Conservation (phyloP, 1,140 invertebrate genomes). For the Acyrthosiphon pisum region DNA sequence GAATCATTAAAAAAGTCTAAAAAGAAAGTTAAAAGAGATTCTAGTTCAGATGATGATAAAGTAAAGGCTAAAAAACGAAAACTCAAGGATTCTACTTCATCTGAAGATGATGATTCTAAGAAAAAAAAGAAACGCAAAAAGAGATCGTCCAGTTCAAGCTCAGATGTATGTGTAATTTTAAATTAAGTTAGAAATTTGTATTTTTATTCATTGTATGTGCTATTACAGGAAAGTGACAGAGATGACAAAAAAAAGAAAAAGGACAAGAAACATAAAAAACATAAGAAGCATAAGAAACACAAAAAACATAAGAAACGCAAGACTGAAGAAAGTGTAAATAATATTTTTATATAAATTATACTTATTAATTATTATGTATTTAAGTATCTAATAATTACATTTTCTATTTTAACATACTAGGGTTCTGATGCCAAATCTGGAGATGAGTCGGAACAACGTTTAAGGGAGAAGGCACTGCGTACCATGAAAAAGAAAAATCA, state of each 20-base stretch:
- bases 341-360: neutral
- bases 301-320: conserved; percentile 74
- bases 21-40: conserved; percentile 67
- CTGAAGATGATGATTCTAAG: conserved; percentile 73
- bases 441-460: conserved; percentile 84
- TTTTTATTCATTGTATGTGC: conserved; percentile 7
- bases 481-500: conserved; percentile 70
- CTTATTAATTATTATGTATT: neutral
- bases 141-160: conserved; percentile 68
- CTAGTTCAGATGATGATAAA: conserved; percentile 65
- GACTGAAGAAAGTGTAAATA: conserved; percentile 66
- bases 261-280: conserved; percentile 68
- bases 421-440: conserved; percentile 67
- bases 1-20: conserved; percentile 65
- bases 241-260: conserved; percentile 76
- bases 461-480: conserved; percentile 84
- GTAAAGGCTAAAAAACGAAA: conserved; percentile 65
- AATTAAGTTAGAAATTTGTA: neutral
- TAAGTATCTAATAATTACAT: neutral
- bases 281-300: conserved; percentile 75
- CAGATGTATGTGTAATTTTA: conserved; percentile 65
- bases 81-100: conserved; percentile 63
- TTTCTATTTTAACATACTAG: conserved; percentile 46
- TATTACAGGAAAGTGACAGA: conserved; percentile 67
- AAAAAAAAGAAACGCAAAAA: conserved; percentile 74